Conservation (phyloP, 2,113 vertebrate genomes). For the Cnemophilus loriae region DNA sequence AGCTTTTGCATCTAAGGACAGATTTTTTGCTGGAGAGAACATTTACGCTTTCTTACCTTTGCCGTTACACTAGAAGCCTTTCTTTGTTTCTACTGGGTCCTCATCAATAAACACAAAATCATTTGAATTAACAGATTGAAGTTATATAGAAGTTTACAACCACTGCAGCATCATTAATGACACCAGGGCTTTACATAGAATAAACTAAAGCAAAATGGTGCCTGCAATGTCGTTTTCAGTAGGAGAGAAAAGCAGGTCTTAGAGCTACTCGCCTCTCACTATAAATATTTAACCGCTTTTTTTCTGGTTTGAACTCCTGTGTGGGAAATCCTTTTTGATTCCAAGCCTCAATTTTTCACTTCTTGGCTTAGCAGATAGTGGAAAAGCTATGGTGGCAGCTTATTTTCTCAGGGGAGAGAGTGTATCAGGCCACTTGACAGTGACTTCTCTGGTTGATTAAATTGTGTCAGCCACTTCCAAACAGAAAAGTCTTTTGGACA, state of each 20-base stretch:
- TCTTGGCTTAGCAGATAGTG: background rate
- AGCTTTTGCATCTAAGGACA: background rate
- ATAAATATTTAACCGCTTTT: background rate
- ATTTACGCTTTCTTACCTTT: background rate
- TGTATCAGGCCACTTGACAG: background rate
- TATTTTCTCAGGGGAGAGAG: constrained; percentile 3
- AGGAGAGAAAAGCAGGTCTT: background rate
- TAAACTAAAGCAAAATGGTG: background rate
- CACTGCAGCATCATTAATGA: background rate
- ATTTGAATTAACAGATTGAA: background rate
- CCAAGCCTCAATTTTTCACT: background rate
- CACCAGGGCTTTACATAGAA: background rate
- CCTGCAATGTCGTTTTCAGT: background rate
- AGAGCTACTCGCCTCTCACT: background rate
- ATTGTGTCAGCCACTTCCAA: background rate
- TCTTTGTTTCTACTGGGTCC: background rate
- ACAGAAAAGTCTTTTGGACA: background rate
- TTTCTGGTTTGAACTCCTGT: background rate
- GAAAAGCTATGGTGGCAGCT: background rate
- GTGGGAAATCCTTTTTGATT: background rate
- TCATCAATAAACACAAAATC: background rate
- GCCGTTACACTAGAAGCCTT: background rate
- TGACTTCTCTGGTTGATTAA: constrained; percentile 3
- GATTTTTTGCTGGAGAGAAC: background rate
- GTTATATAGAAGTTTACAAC: background rate